Base-by-base conservation (phyloP, 92 coral and sea anemone genomes). In the Epizoanthus stellaris region DNA sequence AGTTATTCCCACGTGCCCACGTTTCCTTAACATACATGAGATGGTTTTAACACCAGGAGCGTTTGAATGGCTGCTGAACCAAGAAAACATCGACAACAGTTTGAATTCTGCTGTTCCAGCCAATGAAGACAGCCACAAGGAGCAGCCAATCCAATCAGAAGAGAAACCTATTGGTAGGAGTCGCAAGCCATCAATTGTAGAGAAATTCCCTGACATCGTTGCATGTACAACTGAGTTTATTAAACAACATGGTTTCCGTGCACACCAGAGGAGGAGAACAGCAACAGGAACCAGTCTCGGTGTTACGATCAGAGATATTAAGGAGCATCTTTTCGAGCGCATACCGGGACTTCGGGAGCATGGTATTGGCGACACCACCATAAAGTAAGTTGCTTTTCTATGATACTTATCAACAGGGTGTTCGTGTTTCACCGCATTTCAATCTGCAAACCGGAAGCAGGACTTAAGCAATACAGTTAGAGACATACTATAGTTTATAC, bases 191-290 rank as follows among this genome's bases (percentile, higher is more conserved):
- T 36, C 84, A 36, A 61, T 79, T 79, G 70, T 58, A 16, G 84
- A 81, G 10, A 82, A 82, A 56, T 82, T 82, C 52, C 79, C 67
- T 47, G 69, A 70, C 69, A 82, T 82, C 25, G 54, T 82, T 52
- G 49, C 73, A 25, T 45, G n/a, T 43, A 70, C 79, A 53, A 82
- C 86, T n/a, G 70, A 82, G 76, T 82, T 69, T 59, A 70, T 82
- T 39, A 83, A 83, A 59, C 80, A 83, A 67, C 87, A 58, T 39
- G 87, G 87, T 17, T 70, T 83, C 67, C 57, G 68, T 56, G 79
- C 86, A 69, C 77, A 82, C 39, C 64, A 82, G 49, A 42, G 86
- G 4, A 80, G 85, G 16, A 40, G 77, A 57, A 82, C 79, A 10
- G 30, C 86, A 54, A 69, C 86, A 13, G 68, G 79, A 30, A 54